Conservation (phyloP, 2,113 vertebrate genomes). For the Canis aureus region DNA sequence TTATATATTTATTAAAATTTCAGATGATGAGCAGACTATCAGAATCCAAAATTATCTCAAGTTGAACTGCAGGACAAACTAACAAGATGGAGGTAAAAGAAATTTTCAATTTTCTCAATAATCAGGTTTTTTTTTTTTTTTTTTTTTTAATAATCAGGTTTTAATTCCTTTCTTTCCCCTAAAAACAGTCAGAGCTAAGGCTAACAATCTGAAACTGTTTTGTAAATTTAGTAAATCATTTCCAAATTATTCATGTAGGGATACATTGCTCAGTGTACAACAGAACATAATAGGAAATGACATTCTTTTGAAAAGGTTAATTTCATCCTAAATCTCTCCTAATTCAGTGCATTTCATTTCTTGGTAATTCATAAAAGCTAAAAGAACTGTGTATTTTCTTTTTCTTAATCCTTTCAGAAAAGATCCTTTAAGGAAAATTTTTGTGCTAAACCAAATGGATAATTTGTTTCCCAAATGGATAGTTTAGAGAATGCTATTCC, state of each 20-base stretch:
- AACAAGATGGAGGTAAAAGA: not conserved
- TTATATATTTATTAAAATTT: not conserved
- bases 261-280: not conserved
- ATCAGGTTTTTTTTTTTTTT: not conserved
- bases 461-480: not conserved
- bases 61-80: not conserved
- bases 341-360: not conserved
- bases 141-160: not conserved
- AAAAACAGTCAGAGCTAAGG: not conserved
- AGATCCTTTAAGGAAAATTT: conserved; percentile 16
- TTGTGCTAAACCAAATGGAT: not conserved
- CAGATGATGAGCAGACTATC: not conserved
- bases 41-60: conserved; percentile 50
- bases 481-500: not conserved
- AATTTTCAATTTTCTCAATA: not conserved
- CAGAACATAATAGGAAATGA: not conserved
- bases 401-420: conserved; percentile 21
- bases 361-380: not conserved
- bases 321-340: not conserved
- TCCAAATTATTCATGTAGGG: not conserved
- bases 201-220: conserved; percentile 33
- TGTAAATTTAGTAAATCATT: conserved; percentile 25
- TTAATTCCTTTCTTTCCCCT: not conserved
- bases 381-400: not conserved
- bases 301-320: not conserved